These are phyloP conservation scores for Anolis apletophallus DNA, from an alignment of 2,797 vertebrate species.

Conservation along the genomic window DNA sequence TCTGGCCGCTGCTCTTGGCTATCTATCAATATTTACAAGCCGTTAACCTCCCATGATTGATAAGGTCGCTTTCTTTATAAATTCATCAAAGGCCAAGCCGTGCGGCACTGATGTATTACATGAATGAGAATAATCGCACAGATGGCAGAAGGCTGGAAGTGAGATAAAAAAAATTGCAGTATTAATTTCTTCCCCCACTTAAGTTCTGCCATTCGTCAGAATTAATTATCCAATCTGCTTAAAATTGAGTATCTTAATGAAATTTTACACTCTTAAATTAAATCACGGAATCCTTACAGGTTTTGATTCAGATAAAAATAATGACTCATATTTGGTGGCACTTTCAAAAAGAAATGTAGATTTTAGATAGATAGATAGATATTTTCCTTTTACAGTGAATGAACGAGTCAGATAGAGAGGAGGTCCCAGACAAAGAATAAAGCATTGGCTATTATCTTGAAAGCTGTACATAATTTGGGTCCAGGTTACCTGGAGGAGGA, in stretches of 20 bases:
- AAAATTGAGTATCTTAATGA: slow-evolving; percentile 70
- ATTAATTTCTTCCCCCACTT: slow-evolving; percentile 37
- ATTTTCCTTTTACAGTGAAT: slow-evolving; percentile 37
- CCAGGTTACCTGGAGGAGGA: too few species aligned
- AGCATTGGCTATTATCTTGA: too few species aligned
- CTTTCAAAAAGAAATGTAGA: slow-evolving; percentile 60
- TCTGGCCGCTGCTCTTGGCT: not conserved
- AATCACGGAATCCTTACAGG: slow-evolving; percentile 64
- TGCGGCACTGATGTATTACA: slow-evolving; percentile 32
- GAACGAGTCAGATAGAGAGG: not conserved
- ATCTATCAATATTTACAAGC: not conserved
- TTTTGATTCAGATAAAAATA: slow-evolving; percentile 64
- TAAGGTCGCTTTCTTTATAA: slow-evolving; percentile 25
- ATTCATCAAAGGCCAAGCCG: slow-evolving; percentile 32
- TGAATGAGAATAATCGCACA: slow-evolving; percentile 52
- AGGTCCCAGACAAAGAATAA: too few species aligned
- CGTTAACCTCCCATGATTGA: slow-evolving; percentile 36
- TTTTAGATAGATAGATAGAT: not conserved
- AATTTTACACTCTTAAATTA: slow-evolving; percentile 68
- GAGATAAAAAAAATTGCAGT: slow-evolving; percentile 59
- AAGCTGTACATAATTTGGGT: too few species aligned
- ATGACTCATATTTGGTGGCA: slow-evolving; percentile 56
- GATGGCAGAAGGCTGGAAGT: slow-evolving; percentile 50
- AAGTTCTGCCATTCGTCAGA: slow-evolving; percentile 61
- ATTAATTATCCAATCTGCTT: slow-evolving; percentile 73